A percentile compares a stretch with the other conserved stretches of the same genome.
phyloP scores from a whole-genome alignment of 1,140 invertebrate species.

The Achatina immaculata region DNA sequence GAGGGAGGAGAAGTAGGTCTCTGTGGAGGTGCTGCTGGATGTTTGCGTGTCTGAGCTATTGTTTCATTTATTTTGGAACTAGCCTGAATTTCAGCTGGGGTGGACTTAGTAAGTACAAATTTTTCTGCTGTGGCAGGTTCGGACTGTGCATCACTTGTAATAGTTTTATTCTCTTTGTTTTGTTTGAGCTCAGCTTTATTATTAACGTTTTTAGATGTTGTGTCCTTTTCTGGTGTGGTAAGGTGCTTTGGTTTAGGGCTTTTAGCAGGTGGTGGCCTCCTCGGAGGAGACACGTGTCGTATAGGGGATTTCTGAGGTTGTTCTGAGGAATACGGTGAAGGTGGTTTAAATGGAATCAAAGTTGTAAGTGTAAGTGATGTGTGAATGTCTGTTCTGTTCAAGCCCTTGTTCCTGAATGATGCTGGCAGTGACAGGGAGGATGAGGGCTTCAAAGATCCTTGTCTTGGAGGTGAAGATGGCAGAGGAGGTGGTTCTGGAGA shows the following conservation, averaged over 20 bases:
- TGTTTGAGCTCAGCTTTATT: not conserved
- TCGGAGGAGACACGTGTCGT: not conserved
- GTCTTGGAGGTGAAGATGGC: not conserved
- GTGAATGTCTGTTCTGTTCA: not conserved
- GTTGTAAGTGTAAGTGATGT: not conserved
- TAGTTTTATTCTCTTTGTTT: not conserved
- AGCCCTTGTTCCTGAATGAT: not conserved
- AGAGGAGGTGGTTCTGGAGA: slow-evolving; percentile 14
- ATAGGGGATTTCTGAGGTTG: not conserved
- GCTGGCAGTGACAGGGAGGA: slow-evolving; percentile 8
- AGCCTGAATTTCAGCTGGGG: not conserved
- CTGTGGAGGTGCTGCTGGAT: not conserved
- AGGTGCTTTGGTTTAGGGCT: not conserved
- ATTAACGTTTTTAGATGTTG: not conserved
- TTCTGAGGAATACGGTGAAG: not conserved
- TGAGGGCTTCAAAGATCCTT: not conserved
- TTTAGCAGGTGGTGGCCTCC: not conserved
- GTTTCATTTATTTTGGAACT: not conserved
- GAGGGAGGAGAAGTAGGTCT: slow-evolving; percentile 16
- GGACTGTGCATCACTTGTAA: not conserved
- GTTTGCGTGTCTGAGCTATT: not conserved
- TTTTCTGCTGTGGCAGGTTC: not conserved
- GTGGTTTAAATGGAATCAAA: not conserved
- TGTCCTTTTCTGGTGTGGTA: not conserved
- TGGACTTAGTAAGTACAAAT: not conserved